Percentiles rank a stretch among this genome's conserved stretches.
These are phyloP conservation scores for Elegia similella DNA, from an alignment of 2,888 invertebrate genomes.

Conservation along the genomic window DNA sequence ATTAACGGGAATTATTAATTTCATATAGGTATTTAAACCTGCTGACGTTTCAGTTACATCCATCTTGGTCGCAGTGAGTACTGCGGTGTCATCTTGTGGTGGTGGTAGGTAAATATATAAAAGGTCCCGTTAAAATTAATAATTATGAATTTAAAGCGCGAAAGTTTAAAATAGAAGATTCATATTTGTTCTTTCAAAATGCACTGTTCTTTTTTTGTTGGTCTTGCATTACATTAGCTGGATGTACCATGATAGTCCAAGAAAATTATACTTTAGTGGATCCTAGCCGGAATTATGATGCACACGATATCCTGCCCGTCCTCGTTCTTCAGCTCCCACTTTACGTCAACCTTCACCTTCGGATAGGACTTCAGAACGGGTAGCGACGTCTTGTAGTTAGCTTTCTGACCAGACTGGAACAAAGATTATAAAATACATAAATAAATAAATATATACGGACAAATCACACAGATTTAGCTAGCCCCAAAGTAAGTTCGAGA, in stretches of 20 bases:
- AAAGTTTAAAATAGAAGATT: background rate
- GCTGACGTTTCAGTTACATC: too few relatives aligned
- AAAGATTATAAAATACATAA: conserved; percentile 15
- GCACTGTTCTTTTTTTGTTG: background rate
- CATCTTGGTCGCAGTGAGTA: too few relatives aligned
- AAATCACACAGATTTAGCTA: too few relatives aligned
- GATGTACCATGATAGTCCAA: background rate
- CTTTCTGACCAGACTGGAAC: conserved; percentile 65
- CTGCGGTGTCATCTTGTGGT: too few relatives aligned
- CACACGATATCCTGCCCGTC: conserved; percentile 84
- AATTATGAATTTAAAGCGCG: too few relatives aligned
- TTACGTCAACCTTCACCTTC: conserved; percentile 85
- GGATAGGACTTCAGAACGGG: conserved; percentile 86
- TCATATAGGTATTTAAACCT: too few relatives aligned
- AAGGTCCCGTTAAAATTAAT: too few relatives aligned
- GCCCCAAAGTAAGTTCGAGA: too few relatives aligned
- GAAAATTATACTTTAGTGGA: conserved; percentile 50
- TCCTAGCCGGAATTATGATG: conserved; percentile 85
- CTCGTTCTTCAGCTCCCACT: conserved; percentile 87
- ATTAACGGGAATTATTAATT: too few relatives aligned
- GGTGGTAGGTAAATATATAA: too few relatives aligned
- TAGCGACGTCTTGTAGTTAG: conserved; percentile 75
- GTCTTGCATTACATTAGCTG: background rate
- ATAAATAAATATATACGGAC: too few relatives aligned
- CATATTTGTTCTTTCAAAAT: background rate